These are phyloP conservation scores for Paracanthobrama guichenoti DNA, from an alignment of 2,113 vertebrate genomes.

Conservation along the genomic window DNA sequence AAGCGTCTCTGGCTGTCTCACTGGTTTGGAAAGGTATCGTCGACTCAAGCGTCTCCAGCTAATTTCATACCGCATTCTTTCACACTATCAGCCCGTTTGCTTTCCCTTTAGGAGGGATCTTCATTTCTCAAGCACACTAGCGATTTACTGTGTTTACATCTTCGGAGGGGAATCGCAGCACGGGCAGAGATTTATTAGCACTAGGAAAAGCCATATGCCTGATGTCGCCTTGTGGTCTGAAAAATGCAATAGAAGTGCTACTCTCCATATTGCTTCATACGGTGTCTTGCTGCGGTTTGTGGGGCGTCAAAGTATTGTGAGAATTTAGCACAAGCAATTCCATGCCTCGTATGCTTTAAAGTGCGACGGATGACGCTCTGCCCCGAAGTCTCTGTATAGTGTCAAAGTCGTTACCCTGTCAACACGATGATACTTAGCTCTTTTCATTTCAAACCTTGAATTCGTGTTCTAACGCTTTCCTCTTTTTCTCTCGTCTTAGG, in stretches of 20 bases:
- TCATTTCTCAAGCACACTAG: not conserved
- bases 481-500: conserved; percentile 59
- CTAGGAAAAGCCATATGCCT: conserved; percentile 20
- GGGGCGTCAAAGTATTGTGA: not conserved
- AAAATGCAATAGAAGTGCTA: not conserved
- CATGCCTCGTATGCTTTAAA: not conserved
- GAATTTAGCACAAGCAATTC: not conserved
- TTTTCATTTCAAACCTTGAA: not conserved
- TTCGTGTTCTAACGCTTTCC: not conserved
- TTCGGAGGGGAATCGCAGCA: not conserved
- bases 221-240: conserved; percentile 26
- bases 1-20: conserved; percentile 81
- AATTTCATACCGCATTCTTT: conserved; percentile 43
- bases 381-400: not conserved
- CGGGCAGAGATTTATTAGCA: conserved; percentile 32
- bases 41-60: conserved; percentile 43
- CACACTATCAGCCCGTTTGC: conserved; percentile 23
- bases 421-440: not conserved
- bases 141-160: conserved; percentile 21
- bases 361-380: not conserved
- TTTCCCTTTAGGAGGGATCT: not conserved
- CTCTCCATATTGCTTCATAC: conserved; percentile 10
- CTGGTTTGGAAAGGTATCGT: conserved; percentile 81
- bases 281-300: conserved; percentile 7
- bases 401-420: not conserved